Evolutionary conservation across 2,797 vertebrate species (phyloP).

Genomic region (Cossypha heuglini): DNA sequence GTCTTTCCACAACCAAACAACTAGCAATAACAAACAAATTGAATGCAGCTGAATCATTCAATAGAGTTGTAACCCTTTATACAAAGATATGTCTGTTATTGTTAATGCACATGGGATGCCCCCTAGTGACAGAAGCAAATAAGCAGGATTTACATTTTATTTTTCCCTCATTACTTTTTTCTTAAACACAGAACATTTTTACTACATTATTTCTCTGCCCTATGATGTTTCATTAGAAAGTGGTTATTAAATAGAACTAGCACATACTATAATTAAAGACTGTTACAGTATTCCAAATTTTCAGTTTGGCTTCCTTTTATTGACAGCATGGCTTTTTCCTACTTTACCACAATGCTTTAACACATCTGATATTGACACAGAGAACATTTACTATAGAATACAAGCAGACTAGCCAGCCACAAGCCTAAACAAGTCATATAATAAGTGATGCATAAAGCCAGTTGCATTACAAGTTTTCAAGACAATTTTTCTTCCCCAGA

Average conservation of each 20-base stretch:
- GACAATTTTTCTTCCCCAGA: neutral
- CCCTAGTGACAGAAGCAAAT: conserved; percentile 44
- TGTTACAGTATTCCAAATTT: neutral
- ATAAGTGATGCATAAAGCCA: neutral
- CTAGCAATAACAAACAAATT: neutral
- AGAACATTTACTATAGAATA: neutral
- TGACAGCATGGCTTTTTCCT: neutral
- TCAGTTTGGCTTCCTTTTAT: neutral
- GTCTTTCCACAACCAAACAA: neutral
- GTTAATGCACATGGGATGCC: conserved; percentile 23
- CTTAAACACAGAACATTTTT: neutral
- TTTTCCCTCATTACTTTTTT: neutral
- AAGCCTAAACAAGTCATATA: neutral
- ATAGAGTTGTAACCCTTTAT: neutral
- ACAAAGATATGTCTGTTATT: neutral
- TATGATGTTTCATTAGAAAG: neutral
- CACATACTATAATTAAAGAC: neutral
- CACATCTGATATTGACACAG: neutral
- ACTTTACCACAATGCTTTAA: neutral
- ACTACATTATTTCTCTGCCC: neutral
- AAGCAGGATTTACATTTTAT: neutral
- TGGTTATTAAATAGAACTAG: neutral
- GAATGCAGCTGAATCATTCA: neutral
- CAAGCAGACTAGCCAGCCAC: neutral
- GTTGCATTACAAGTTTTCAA: neutral